Base-by-base conservation (phyloP, 1,140 invertebrate species). In the Sminthurides bifidus region DNA sequence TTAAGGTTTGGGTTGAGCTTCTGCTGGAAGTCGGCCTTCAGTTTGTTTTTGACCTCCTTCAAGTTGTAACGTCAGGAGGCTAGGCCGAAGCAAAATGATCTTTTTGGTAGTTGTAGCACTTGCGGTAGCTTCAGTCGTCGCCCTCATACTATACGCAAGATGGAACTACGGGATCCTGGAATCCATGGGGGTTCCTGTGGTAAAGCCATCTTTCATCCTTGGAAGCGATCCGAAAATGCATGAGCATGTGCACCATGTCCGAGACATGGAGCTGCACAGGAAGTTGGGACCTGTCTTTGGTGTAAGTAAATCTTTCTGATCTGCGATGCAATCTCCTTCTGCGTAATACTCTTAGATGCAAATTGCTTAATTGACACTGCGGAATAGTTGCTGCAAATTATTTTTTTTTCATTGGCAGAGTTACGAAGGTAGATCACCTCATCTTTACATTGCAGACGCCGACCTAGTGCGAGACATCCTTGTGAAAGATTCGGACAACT, bases 401-500 rank as follows among this genome's bases (percentile, higher is more conserved):
- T n/a, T n/a, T n/a, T n/a, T n/a, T n/a, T 44, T 44, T n/a, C n/a
- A n/a, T 49, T 6, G 49, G 10, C 12, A 56, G 58, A 5, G 52
- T 23, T 60, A 60, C 23, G 38, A 60, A 17, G 58, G 58, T 1
- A 10, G 58, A 38, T 35, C 30, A 17, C 53, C 58, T 0, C 33
- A 35, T 23, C 23, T 60, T 0, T 30, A 44, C 30, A 26, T 60
- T 15, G 44, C 30, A 10, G 72, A 75, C 62, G 70, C 70, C 23
- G 71, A 72, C 55, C 61, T 78, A n/a, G 66, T 75, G 1, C 31
- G 53, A 8, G n/a, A 48, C 6, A 55, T 55, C 29, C 40, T 55
- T 10, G 53, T 55, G 0, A 48, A 49, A 23, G 59, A 60, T 46
- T 56, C 52, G 19, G 54, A 56, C 15, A 31, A 53, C 43, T 60